Conservation (phyloP, 2,888 invertebrate species). For the Aleiodes testaceus region DNA sequence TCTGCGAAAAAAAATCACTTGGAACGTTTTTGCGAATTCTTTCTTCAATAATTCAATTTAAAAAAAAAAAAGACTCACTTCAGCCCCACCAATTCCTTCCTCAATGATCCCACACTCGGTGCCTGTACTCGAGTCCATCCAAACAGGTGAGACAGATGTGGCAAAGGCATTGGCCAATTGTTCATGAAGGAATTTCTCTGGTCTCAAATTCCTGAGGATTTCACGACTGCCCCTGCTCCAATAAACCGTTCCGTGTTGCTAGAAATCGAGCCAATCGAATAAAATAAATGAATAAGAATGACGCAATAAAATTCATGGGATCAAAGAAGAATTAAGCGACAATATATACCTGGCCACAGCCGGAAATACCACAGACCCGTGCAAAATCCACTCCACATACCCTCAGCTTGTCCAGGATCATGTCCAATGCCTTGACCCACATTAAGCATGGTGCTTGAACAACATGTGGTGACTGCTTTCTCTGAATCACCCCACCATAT, state of each 20-base stretch:
- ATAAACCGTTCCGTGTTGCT: constrained; percentile 99
- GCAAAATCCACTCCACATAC: constrained; percentile 88
- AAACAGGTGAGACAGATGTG: constrained; percentile 88
- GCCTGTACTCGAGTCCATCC: constrained; percentile 95
- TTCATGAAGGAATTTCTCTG: constrained; percentile 86
- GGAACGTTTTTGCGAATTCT: no score
- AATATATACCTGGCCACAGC: constrained; percentile 87
- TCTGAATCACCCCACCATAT: constrained; percentile 77
- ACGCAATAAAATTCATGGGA: constrained; percentile 19
- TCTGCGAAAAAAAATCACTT: no score
- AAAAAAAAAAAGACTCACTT: constrained; percentile 73
- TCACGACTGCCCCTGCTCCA: constrained; percentile 87
- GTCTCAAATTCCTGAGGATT: constrained; percentile 79
- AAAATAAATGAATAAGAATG: constrained; percentile 27
- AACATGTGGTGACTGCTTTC: constrained; percentile 73
- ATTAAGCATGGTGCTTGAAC: constrained; percentile 90
- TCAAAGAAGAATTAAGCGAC: constrained; percentile 16
- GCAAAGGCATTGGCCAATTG: constrained; percentile 89
- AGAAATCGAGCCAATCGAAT: not conserved
- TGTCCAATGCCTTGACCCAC: constrained; percentile 97
- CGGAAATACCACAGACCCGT: constrained; percentile 88
- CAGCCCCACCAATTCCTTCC: constrained; percentile 84
- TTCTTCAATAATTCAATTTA: constrained; percentile 7
- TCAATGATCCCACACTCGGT: constrained; percentile 86
- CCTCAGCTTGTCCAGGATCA: constrained; percentile 88